These are phyloP conservation scores for Amphiprion ocellaris DNA, from an alignment of 2,113 vertebrate genomes.

Conservation along the genomic window DNA sequence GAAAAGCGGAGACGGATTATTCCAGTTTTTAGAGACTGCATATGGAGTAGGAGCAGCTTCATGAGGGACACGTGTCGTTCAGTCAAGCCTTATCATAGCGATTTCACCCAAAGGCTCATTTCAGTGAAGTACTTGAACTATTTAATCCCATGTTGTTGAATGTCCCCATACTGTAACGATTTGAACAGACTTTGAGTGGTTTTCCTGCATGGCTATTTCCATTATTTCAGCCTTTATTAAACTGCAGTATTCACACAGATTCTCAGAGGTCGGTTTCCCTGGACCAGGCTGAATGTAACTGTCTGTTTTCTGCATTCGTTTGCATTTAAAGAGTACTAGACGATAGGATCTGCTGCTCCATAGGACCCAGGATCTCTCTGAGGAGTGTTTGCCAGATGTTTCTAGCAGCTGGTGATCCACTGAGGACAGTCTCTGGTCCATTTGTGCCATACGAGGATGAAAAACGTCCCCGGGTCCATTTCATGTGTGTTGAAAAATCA, in stretches of 20 bases:
- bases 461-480: conserved; percentile 45
- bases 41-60: background rate
- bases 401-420: conserved; percentile 23
- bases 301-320: conserved; percentile 1
- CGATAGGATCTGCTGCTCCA: background rate
- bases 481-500: conserved; percentile 31
- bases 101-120: conserved; percentile 45
- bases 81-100: conserved; percentile 51
- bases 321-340: background rate
- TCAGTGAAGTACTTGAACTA: conserved; percentile 57
- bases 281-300: conserved; percentile 45
- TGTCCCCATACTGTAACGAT: conserved; percentile 22
- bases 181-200: conserved; percentile 33
- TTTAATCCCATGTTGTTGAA: conserved; percentile 37
- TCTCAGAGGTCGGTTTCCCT: conserved; percentile 1
- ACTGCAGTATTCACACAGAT: background rate
- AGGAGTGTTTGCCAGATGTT: background rate
- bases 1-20: background rate
- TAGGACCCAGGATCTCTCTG: background rate
- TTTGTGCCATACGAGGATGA: conserved; percentile 44
- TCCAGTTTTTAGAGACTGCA: background rate
- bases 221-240: background rate
- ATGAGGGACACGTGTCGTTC: conserved; percentile 14
- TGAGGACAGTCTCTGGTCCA: conserved; percentile 19
- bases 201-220: conserved; percentile 27